Conservation (phyloP, 1,140 invertebrate genomes). For the Adoxophyes honmai region DNA sequence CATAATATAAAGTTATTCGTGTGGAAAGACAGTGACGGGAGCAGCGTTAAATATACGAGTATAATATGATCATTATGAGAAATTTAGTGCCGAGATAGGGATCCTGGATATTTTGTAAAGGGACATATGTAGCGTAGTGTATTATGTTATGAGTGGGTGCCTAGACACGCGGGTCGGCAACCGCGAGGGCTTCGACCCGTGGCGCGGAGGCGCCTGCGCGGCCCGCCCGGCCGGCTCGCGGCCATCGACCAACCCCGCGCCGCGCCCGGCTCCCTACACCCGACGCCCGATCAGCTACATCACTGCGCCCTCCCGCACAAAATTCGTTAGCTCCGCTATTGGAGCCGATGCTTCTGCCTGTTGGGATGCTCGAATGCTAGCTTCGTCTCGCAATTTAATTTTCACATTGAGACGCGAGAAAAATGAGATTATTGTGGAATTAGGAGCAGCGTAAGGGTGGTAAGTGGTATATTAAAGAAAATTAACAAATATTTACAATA, state of each 20-base stretch:
- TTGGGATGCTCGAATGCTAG: no score
- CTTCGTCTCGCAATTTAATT: no score
- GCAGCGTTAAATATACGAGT: no score
- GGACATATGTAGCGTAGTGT: conserved; percentile 20
- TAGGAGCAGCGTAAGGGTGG: no score
- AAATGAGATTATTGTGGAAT: no score
- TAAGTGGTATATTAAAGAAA: no score
- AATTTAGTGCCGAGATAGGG: not conserved
- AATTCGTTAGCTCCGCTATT: not conserved
- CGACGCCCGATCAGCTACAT: conserved; percentile 31
- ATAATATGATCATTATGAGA: no score
- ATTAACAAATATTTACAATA: no score
- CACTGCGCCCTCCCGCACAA: conserved; percentile 13
- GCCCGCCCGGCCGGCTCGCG: conserved; percentile 31
- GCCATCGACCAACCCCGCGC: conserved; percentile 55
- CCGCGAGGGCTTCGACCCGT: conserved; percentile 62
- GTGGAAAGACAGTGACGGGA: no score
- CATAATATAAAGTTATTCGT: no score
- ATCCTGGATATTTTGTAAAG: conserved; percentile 9
- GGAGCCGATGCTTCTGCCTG: not conserved
- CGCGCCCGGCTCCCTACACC: conserved; percentile 22
- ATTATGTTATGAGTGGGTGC: conserved; percentile 24
- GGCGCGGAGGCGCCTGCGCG: conserved; percentile 48
- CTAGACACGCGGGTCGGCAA: conserved; percentile 51
- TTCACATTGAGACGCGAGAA: no score